Conservation (phyloP, 1,140 invertebrate species). For the Chironomus tepperi region DNA sequence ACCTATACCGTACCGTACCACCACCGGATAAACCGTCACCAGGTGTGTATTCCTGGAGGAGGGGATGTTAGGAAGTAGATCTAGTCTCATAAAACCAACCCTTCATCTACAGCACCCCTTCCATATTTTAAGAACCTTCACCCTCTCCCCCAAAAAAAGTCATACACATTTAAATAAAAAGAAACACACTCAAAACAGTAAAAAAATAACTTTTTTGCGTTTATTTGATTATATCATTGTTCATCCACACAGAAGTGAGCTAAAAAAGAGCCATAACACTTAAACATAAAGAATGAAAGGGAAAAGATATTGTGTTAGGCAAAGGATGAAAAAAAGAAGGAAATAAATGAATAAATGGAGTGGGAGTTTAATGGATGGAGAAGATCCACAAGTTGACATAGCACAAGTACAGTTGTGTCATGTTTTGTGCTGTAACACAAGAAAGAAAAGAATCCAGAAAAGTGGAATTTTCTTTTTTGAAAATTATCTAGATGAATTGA, state of each 20-base stretch:
- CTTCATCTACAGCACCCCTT: no score
- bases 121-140: no score
- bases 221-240: slow-evolving; percentile 10
- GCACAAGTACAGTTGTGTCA: background rate
- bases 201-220: slow-evolving; percentile 2
- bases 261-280: background rate
- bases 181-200: background rate
- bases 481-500: no score
- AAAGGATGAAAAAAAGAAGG: background rate
- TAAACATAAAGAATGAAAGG: background rate
- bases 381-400: slow-evolving; percentile 1
- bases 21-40: no score
- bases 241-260: background rate
- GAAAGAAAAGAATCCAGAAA: no score
- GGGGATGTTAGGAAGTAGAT: no score
- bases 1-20: no score
- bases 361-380: background rate
- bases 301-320: background rate
- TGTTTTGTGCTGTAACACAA: background rate
- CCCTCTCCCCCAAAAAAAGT: no score
- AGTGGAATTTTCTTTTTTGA: no score
- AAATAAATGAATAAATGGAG: no score
- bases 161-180: background rate
- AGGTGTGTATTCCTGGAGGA: no score
- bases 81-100: no score